Evolutionary conservation across 2,113 vertebrate genomes (phyloP).

Genomic region (Chroicocephalus ridibundus): DNA sequence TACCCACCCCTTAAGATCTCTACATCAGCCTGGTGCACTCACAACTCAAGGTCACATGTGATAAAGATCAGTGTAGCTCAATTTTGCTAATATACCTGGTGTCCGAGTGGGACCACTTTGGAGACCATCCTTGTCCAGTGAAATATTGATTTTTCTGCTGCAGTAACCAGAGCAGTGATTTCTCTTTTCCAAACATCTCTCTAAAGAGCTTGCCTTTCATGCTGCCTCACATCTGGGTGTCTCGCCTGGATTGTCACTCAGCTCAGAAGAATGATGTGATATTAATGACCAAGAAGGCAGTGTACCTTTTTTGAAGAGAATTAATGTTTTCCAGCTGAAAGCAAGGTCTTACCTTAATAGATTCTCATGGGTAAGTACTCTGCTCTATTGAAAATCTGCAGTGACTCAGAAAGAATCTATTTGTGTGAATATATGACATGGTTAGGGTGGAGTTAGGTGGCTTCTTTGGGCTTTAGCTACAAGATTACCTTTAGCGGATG

Average conservation of each 20-base stretch:
- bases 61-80: neutral
- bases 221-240: neutral
- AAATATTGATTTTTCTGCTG: constrained; percentile 1
- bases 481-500: neutral
- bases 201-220: neutral
- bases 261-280: neutral
- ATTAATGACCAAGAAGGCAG: constrained; percentile 9
- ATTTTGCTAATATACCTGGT: neutral
- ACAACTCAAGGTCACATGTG: neutral
- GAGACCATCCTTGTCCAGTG: neutral
- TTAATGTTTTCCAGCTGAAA: constrained; percentile 39
- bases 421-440: neutral
- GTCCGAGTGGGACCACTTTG: neutral
- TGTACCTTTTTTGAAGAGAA: neutral
- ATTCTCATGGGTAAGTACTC: neutral
- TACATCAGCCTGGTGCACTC: neutral
- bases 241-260: constrained; percentile 22
- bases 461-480: neutral
- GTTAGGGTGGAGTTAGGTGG: constrained; percentile 6
- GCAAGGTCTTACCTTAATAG: constrained; percentile 18
- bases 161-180: constrained; percentile 5
- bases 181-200: neutral
- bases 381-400: neutral
- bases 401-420: neutral
- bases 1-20: neutral